Conservation (phyloP, 2,888 invertebrate species). For the Opisthograptis luteolata region DNA sequence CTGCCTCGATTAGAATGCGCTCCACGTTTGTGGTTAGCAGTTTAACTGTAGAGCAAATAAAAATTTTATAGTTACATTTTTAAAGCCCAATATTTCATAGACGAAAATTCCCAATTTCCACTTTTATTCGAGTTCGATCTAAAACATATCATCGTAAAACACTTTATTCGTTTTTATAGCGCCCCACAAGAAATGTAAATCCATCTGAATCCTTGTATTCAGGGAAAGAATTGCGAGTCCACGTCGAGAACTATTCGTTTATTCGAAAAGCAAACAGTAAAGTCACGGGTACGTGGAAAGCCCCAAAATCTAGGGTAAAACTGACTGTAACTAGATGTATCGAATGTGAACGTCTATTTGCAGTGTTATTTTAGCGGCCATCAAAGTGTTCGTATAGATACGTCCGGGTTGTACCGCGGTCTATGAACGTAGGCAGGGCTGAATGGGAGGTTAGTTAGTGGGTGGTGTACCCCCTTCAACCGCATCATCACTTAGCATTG, state of each 20-base stretch:
- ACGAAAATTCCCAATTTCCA: conserved; percentile 12
- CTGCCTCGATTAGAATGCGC: conserved; percentile 1
- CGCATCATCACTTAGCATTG: too few species aligned
- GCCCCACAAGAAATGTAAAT: conserved; percentile 20
- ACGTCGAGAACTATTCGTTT: conserved; percentile 16
- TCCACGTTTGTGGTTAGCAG: background rate
- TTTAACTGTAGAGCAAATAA: conserved; percentile 3
- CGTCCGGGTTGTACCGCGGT: conserved; percentile 54
- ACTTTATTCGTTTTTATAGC: conserved; percentile 20
- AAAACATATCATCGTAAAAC: conserved; percentile 20
- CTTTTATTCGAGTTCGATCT: conserved; percentile 12
- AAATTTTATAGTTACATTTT: conserved; percentile 9
- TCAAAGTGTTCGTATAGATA: conserved; percentile 52
- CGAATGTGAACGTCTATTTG: conserved; percentile 42
- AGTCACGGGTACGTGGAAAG: conserved; percentile 33
- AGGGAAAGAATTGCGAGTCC: conserved; percentile 11
- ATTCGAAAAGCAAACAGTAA: conserved; percentile 41
- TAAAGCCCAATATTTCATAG: conserved; percentile 12
- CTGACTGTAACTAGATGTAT: conserved; percentile 48
- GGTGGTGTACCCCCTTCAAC: too few species aligned
- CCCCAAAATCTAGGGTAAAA: conserved; percentile 44
- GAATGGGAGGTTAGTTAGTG: too few species aligned
- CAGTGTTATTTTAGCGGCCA: conserved; percentile 58
- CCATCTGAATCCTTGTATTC: conserved; percentile 18
- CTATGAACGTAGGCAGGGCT: too few species aligned